Base-by-base conservation (phyloP, 2,113 vertebrate species). In the Alethe castanea region DNA sequence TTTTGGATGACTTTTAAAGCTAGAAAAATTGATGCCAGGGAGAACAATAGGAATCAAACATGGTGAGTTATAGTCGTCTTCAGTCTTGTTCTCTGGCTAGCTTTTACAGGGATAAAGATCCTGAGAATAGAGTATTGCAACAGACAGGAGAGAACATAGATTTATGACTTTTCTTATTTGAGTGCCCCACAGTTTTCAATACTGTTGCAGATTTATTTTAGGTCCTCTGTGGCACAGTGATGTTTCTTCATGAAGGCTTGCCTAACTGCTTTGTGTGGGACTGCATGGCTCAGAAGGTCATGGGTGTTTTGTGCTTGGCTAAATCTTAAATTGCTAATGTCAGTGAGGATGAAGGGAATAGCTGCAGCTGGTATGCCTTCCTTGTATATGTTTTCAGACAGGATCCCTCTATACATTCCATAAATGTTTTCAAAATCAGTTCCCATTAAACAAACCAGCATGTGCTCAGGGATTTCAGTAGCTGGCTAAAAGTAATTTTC, bases 341-440 rank as follows among this genome's bases (percentile, higher is more conserved):
- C 91, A 96, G 82, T 54, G 90, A 96, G 82, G 88, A 93, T 76
- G 94, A 88, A 96, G 90, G 72, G 88, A 94, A 96, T 96, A 90
- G 89, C 83, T 95, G 95, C 90, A 95, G 90, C 92, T 95, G 95
- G 95, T 89, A 87, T 94, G 95, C 87, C 71, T 89, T 76, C 81
- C 95, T 95, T 86, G 86, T 88, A 60, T 53, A 86, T 84, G 88
- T 92, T 93, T 94, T 79, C 95, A 93, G 94, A 60, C 86, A 91
- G 91, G 90, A 92, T 96, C 95, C 44, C 52, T 93, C 90, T 56
- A 94, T 94, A 96, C 97, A 97, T 97, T 97, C 96, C 97, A 94
- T 62, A 96, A 95, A 97, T 97, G 73, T 94, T 95, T 97, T 97
- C 73, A 93, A 92, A 95, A 96, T 96, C 84, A 8, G 82, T 95